Conservation (phyloP, 2,888 invertebrate species). For the Dione juno region DNA sequence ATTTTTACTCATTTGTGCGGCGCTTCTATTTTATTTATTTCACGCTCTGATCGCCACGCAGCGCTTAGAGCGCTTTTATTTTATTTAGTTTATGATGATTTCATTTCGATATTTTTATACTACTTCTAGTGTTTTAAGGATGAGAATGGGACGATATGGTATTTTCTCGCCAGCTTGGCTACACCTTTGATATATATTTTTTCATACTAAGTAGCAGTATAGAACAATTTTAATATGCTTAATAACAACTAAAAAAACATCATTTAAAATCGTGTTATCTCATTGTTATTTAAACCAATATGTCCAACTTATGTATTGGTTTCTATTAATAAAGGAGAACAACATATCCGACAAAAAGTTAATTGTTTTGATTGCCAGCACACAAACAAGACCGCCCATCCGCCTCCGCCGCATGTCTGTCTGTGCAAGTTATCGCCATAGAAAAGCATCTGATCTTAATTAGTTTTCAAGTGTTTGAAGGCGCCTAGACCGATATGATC, state of each 20-base stretch:
- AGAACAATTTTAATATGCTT: background rate
- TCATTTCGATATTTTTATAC: conserved; percentile 45
- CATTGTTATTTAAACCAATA: conserved; percentile 49
- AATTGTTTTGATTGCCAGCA: conserved; percentile 83
- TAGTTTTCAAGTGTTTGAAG: conserved; percentile 82
- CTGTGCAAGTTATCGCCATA: conserved; percentile 78
- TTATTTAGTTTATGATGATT: conserved; percentile 61
- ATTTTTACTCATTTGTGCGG: conserved; percentile 62
- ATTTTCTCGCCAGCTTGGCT: conserved; percentile 6
- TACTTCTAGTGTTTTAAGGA: conserved; percentile 37
- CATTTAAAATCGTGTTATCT: conserved; percentile 14
- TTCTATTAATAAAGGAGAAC: conserved; percentile 44
- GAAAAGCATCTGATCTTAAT: conserved; percentile 83
- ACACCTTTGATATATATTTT: background rate
- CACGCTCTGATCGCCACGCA: conserved; percentile 73
- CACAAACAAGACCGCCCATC: conserved; percentile 69
- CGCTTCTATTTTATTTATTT: conserved; percentile 79
- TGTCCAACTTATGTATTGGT: conserved; percentile 42
- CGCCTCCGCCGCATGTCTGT: conserved; percentile 57
- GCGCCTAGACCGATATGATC: conserved; percentile 81
- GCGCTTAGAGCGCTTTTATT: conserved; percentile 69
- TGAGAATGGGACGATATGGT: conserved; percentile 12
- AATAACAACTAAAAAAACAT: background rate
- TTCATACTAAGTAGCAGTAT: background rate
- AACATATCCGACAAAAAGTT: conserved; percentile 76